phyloP scores from a whole-genome alignment of 2,797 vertebrate species.

The Rachycentron canadum region DNA sequence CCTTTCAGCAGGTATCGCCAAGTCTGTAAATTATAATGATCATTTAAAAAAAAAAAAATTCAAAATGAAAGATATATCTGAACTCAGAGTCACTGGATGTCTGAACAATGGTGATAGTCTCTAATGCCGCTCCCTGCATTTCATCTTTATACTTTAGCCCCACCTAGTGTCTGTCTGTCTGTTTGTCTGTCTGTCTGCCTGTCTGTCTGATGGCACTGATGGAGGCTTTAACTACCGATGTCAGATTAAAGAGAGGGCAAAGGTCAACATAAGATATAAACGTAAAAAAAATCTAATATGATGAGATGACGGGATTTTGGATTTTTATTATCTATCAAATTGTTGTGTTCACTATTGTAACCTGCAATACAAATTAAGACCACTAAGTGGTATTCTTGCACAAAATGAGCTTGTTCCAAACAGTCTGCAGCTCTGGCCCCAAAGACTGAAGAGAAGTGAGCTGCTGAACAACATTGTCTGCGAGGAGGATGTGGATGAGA shows the following conservation, averaged over 20 bases:
- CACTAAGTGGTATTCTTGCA: constrained; percentile 51
- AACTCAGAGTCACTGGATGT: not conserved
- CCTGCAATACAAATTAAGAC: constrained; percentile 36
- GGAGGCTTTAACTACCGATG: not conserved
- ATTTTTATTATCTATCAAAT: constrained; percentile 4
- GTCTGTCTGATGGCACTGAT: not conserved
- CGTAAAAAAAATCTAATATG: not conserved
- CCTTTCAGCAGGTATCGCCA: not conserved
- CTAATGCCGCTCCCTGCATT: not conserved
- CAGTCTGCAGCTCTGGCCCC: not conserved
- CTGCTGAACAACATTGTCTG: constrained; percentile 5
- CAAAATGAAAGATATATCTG: not conserved
- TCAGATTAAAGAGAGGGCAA: constrained; percentile 10
- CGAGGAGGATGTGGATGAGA: constrained; percentile 8
- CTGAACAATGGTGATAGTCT: constrained; percentile 1
- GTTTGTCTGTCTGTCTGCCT: not conserved
- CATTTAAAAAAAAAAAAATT: not conserved
- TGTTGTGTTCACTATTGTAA: not conserved
- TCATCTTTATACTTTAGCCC: constrained; percentile 69
- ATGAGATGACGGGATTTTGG: not conserved
- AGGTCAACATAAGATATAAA: not conserved
- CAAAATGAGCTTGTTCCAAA: constrained; percentile 20
- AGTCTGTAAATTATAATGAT: constrained; percentile 7
- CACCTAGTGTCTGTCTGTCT: constrained; percentile 69
- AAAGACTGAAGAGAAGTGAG: constrained; percentile 2